Conservation (phyloP, 2,888 invertebrate genomes). For the Cancer borealis region DNA sequence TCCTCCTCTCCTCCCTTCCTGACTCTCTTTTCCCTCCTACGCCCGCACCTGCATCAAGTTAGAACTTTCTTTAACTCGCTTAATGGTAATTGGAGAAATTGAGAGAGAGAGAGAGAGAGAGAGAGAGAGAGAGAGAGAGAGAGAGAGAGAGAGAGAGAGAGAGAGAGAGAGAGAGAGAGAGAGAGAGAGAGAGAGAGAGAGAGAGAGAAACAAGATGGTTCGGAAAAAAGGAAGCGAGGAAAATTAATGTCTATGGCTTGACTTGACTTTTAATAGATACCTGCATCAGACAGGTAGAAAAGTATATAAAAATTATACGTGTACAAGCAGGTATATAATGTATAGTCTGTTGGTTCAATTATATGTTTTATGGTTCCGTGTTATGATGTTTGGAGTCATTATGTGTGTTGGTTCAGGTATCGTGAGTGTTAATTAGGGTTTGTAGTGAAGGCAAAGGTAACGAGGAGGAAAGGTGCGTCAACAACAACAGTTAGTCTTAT, state of each 20-base stretch:
- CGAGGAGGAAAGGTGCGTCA: no score
- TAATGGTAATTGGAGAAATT: slow-evolving; percentile 22
- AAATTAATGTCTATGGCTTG: not conserved
- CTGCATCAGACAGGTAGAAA: not conserved
- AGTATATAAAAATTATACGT: no score
- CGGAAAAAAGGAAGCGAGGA: not conserved
- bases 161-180: slow-evolving; percentile 33
- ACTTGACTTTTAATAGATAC: not conserved
- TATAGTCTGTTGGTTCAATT: no score
- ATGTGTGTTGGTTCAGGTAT: no score
- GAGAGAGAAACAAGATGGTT: not conserved
- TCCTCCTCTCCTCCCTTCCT: not conserved
- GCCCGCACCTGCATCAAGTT: slow-evolving; percentile 5
- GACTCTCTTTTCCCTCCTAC: not conserved
- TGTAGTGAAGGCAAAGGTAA: no score
- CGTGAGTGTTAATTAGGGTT: no score
- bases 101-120: slow-evolving; percentile 23
- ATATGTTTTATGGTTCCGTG: no score
- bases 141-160: slow-evolving; percentile 38
- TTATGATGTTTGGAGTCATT: no score
- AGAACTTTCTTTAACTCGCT: slow-evolving; percentile 5
- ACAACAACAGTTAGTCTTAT: not conserved
- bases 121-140: slow-evolving; percentile 40
- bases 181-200: slow-evolving; percentile 40
- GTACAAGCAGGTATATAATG: no score